Evolutionary conservation across 2,888 invertebrate species (phyloP), one percentile per base, ranked within the genome.

Genomic region (Synergus japonicus): DNA sequence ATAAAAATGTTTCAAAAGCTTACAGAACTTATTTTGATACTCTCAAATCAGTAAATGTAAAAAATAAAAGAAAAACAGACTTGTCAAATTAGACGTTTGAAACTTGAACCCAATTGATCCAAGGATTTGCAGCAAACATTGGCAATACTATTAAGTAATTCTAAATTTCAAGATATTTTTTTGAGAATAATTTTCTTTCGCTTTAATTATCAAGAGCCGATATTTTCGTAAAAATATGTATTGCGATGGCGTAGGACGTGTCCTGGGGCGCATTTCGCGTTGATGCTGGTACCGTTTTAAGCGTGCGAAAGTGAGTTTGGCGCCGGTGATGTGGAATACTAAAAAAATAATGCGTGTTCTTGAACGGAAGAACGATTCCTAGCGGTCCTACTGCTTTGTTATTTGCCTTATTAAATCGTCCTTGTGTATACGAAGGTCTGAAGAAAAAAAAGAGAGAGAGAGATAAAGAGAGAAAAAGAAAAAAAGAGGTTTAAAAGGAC

Each of bases 201-300:
- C 4, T 49, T 12, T 49, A 49, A 49, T 49, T 13, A 49, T 12
- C 4, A 49, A 49, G 49, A 49, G 49, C 49, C 13, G 49, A 49
- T 49, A 49, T 49, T 49, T 46, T 69, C 58, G 64, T 76, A 54
- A 64, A 64, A 9, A 64, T 12, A 44, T 44, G 44, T 29, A 29
- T 29, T 29, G 46, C 46, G 49, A 15, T 49, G 49, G 13, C 13
- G 49, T 49, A 12, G 49, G 10, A 12, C 49, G 13, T 49, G 12
- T 12, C 49, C 49, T 49, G 49, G 15, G 49, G 49, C 49, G 13
- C 49, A 49, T 1, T 49, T 49, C 10, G 49, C 49, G 49, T 49
- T 49, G 49, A 49, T 49, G 15, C 49, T 49, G 49, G 49, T 49
- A 9, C 49, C 49, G 10, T 49, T 49, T 49, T 9, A 15, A 49